These are phyloP conservation scores for Subanguina moxae DNA, from an alignment of 1,140 invertebrate genomes.

Conservation along the genomic window DNA sequence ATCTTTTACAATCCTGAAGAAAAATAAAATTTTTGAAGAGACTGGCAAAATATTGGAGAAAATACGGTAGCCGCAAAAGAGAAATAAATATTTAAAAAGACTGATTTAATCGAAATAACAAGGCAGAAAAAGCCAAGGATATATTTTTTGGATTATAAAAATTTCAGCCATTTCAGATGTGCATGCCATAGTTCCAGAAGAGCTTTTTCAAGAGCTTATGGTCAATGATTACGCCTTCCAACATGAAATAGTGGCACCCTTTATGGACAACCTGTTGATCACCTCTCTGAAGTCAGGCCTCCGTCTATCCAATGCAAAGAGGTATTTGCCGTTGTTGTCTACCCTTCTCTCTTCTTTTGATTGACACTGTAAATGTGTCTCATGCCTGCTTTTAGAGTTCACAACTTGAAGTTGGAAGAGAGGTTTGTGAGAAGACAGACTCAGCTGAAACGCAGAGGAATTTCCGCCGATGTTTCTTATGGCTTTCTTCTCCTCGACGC, in stretches of 20 bases:
- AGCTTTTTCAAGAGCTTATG: background rate
- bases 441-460: background rate
- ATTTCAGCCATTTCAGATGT: too few species aligned
- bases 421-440: constrained; percentile 2
- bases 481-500: background rate
- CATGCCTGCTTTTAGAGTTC: background rate
- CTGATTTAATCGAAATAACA: too few species aligned
- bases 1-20: too few species aligned
- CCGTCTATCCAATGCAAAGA: background rate
- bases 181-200: background rate
- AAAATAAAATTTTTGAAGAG: too few species aligned
- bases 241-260: background rate
- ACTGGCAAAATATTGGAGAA: too few species aligned
- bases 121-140: too few species aligned
- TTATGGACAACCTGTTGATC: background rate
- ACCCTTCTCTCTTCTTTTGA: background rate
- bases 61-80: too few species aligned
- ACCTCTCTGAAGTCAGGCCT: background rate
- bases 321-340: background rate
- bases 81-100: too few species aligned
- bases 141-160: too few species aligned
- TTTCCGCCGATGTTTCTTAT: constrained; percentile 2
- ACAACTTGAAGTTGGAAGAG: background rate
- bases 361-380: background rate
- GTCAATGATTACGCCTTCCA: constrained; percentile 3